These are phyloP conservation scores for Hoplostethus mediterraneus DNA, from an alignment of 2,797 vertebrate species.

Conservation along the genomic window DNA sequence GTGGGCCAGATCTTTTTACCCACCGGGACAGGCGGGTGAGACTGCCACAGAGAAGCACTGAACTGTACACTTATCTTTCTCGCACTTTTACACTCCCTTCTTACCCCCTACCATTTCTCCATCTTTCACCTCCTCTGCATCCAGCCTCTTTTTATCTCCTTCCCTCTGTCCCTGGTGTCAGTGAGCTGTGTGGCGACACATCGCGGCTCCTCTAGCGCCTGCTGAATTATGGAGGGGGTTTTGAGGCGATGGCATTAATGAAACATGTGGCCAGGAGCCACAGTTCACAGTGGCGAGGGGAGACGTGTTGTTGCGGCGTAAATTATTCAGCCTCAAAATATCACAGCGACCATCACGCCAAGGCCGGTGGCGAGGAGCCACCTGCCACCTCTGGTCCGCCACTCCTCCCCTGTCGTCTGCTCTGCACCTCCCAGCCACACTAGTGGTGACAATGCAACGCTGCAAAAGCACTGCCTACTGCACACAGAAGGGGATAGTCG, in stretches of 20 bases:
- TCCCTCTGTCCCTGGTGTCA: constrained; percentile 72
- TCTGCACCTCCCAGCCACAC: constrained; percentile 29
- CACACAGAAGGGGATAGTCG: neutral
- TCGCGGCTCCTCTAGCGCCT: constrained; percentile 85
- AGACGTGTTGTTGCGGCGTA: constrained; percentile 79
- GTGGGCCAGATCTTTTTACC: constrained; percentile 79
- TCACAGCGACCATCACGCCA: constrained; percentile 81
- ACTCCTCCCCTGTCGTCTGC: constrained; percentile 40
- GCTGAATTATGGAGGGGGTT: constrained; percentile 90
- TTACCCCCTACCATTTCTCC: constrained; percentile 39
- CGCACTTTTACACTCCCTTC: constrained; percentile 76
- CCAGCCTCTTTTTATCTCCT: constrained; percentile 72
- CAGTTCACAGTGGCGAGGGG: constrained; percentile 77
- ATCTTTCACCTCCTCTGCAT: constrained; percentile 74
- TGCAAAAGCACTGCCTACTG: constrained; percentile 35
- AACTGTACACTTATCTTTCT: constrained; percentile 83
- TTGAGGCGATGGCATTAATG: constrained; percentile 88
- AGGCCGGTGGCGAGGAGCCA: constrained; percentile 72
- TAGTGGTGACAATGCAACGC: constrained; percentile 22
- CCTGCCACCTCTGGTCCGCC: constrained; percentile 74
- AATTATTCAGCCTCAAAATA: constrained; percentile 86
- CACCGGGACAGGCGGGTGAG: constrained; percentile 83
- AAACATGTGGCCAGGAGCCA: constrained; percentile 88
- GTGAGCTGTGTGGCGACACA: constrained; percentile 82
- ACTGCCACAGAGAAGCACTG: constrained; percentile 81